Percentiles rank a stretch among this genome's conserved stretches.
Evolutionary conservation across 2,797 vertebrate genomes (phyloP).

Genomic region (Caiman crocodilus): DNA sequence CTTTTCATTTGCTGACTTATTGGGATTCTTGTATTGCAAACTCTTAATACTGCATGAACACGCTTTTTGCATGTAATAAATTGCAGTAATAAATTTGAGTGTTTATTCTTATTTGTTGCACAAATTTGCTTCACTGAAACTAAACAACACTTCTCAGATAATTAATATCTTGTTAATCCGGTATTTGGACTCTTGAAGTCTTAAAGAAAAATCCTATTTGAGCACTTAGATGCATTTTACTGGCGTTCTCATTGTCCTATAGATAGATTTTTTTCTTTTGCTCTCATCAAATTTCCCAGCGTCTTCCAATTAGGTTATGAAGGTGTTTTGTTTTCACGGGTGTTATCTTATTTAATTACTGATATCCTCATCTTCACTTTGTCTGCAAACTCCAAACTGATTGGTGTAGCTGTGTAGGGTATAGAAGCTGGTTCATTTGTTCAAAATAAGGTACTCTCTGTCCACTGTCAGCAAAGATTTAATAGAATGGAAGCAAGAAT

Average conservation of each 20-base stretch:
- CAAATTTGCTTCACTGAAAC: conserved; percentile 57
- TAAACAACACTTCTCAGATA: conserved; percentile 36
- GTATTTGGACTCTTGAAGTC: conserved; percentile 47
- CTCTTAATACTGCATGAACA: conserved; percentile 12
- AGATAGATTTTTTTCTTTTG: neutral
- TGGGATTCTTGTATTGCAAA: neutral
- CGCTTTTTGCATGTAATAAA: neutral
- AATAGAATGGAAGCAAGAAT: neutral
- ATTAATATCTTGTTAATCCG: conserved; percentile 56
- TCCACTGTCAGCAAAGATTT: conserved; percentile 50
- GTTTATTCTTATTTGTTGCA: conserved; percentile 20
- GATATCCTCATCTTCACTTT: neutral
- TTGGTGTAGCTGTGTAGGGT: conserved; percentile 16
- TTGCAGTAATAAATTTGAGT: conserved; percentile 9
- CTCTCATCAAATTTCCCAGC: neutral
- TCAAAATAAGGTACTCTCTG: neutral
- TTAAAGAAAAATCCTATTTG: conserved; percentile 6
- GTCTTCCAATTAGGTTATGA: neutral
- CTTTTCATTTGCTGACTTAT: neutral
- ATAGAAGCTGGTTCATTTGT: conserved; percentile 15
- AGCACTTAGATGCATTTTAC: neutral
- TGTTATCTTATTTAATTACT: neutral
- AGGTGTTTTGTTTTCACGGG: neutral
- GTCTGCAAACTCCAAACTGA: neutral
- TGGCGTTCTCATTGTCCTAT: neutral